phyloP scores from a whole-genome alignment of 2,113 vertebrate species.

The Rhagologus leucostigma region DNA sequence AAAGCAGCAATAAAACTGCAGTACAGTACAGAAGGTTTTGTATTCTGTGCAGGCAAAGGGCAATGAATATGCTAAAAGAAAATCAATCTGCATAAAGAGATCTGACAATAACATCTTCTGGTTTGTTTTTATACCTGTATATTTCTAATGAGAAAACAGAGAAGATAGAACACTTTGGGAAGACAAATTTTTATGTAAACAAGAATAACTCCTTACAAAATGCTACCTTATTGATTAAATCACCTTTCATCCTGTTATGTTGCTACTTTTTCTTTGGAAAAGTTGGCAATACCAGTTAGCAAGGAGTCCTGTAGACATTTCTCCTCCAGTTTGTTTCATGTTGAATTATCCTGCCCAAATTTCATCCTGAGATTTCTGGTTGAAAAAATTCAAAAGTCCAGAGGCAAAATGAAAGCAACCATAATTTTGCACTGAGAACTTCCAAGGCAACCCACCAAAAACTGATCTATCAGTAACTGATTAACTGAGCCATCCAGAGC shows the following conservation, averaged over 20 bases:
- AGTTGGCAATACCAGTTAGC: neutral
- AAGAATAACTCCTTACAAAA: neutral
- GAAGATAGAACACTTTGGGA: neutral
- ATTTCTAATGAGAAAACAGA: neutral
- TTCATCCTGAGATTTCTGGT: neutral
- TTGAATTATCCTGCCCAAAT: neutral
- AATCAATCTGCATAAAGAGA: slow-evolving; percentile 32
- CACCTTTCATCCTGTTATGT: neutral
- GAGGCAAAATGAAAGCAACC: neutral
- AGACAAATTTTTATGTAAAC: neutral
- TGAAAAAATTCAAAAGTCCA: neutral
- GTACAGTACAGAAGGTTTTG: slow-evolving; percentile 23
- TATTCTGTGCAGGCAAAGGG: slow-evolving; percentile 43
- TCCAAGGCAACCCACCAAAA: neutral
- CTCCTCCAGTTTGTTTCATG: neutral
- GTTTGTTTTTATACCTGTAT: neutral
- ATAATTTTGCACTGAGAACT: neutral
- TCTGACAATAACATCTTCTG: neutral
- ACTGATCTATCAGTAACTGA: neutral
- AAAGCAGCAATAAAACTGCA: slow-evolving; percentile 64
- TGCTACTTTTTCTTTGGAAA: neutral
- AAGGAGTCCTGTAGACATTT: neutral
- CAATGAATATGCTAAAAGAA: slow-evolving; percentile 65
- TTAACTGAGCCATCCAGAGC: neutral
- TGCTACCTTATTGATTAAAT: neutral